Percentiles rank a stretch among this genome's conserved stretches.
These are phyloP conservation scores for Artibeus jamaicensis DNA, from an alignment of 2,797 vertebrate species.

Conservation along the genomic window DNA sequence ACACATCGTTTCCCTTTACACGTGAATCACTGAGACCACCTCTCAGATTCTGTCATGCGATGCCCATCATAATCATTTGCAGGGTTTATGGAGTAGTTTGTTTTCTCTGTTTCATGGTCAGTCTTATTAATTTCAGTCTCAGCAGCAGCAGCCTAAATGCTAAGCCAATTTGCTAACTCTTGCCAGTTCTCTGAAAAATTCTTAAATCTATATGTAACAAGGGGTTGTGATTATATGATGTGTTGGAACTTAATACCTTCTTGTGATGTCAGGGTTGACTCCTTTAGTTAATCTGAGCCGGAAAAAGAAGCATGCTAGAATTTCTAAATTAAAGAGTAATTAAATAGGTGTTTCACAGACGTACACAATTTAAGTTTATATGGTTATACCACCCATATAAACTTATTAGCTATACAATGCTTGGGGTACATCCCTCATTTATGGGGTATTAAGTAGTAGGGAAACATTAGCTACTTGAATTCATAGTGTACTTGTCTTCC, in stretches of 20 bases:
- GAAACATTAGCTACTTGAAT: conserved; percentile 36
- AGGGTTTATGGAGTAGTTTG: conserved; percentile 52
- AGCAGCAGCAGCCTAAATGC: conserved; percentile 58
- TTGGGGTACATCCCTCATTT: neutral
- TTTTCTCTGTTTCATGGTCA: neutral
- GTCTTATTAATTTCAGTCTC: conserved; percentile 64
- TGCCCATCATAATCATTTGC: neutral
- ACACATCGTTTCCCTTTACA: conserved; percentile 13
- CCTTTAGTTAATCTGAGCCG: conserved; percentile 65
- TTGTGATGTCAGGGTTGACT: conserved; percentile 34
- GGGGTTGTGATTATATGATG: conserved; percentile 68
- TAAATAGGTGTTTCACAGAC: conserved; percentile 6
- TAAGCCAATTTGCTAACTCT: conserved; percentile 66
- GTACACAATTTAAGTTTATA: neutral
- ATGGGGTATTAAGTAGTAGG: neutral
- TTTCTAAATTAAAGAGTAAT: neutral
- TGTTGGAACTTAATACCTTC: conserved; percentile 51
- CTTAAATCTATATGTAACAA: conserved; percentile 63
- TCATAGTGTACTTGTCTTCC: neutral
- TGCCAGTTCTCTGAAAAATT: conserved; percentile 60
- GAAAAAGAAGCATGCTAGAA: neutral
- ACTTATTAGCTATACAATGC: neutral
- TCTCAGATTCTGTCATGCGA: neutral
- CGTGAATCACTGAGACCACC: neutral
- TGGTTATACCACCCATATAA: neutral